Percentiles rank a stretch among this genome's conserved stretches.
Evolutionary conservation across 1,140 invertebrate genomes (phyloP).

Genomic region (Drosophila nigromelanica): DNA sequence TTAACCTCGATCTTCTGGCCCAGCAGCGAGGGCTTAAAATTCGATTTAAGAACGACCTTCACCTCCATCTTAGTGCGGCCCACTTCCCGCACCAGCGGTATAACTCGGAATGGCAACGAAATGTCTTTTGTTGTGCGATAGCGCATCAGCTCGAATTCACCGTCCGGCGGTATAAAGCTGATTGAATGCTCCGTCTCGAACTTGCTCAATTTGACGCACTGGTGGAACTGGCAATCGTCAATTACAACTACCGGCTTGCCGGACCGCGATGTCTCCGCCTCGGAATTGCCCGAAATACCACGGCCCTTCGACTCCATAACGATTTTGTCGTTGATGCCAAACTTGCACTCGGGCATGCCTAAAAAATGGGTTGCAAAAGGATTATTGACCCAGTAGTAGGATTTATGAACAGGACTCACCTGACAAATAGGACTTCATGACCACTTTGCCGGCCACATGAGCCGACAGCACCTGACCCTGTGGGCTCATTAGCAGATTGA

Average conservation of each 20-base stretch:
- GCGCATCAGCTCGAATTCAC: constrained; percentile 99
- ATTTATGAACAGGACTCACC: constrained; percentile 82
- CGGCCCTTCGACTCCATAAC: constrained; percentile 98
- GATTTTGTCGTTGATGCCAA: constrained; percentile 99
- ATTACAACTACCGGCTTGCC: constrained; percentile 99
- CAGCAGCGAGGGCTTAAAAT: constrained; percentile 98
- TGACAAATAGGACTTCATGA: constrained; percentile 99
- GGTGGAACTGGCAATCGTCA: constrained; percentile 99
- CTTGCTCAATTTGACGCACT: constrained; percentile 99
- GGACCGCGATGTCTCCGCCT: constrained; percentile 93
- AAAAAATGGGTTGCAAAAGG: not conserved
- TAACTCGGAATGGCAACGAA: constrained; percentile 99
- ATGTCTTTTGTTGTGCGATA: constrained; percentile 99
- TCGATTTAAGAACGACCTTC: constrained; percentile 99
- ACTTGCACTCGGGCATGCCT: constrained; percentile 99
- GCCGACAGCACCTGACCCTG: constrained; percentile 99
- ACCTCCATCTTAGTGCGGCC: constrained; percentile 99
- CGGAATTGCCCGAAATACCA: constrained; percentile 88
- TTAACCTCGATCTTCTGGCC: constrained; percentile 99
- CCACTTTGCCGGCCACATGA: constrained; percentile 99
- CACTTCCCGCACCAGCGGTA: constrained; percentile 98
- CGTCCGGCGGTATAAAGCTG: constrained; percentile 99
- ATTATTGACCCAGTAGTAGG: no score
- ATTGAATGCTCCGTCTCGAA: constrained; percentile 99
- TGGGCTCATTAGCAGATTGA: constrained; percentile 99